These are phyloP conservation scores for Drosophila koepferae DNA, from an alignment of 2,888 invertebrate species.

Conservation along the genomic window DNA sequence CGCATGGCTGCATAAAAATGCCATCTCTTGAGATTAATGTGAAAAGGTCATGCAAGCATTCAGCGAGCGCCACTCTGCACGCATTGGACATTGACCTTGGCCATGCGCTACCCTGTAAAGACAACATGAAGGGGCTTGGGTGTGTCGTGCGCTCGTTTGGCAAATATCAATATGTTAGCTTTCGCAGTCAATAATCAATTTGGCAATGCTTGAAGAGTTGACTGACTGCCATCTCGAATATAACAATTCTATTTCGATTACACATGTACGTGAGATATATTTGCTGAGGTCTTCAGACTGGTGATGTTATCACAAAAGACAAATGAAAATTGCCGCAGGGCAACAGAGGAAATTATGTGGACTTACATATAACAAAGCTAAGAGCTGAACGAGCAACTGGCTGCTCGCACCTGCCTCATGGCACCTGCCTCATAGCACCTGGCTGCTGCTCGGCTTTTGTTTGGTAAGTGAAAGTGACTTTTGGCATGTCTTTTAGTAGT, in stretches of 20 bases:
- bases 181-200: not conserved
- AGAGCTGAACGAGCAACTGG: constrained; percentile 8
- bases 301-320: constrained; percentile 61
- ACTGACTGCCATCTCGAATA: not conserved
- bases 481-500: constrained; percentile 60
- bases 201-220: not conserved
- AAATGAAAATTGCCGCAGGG: constrained; percentile 48
- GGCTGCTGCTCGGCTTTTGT: constrained; percentile 42
- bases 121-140: not conserved
- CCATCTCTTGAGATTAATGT: constrained; percentile 76
- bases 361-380: constrained; percentile 49
- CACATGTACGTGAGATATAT: constrained; percentile 38
- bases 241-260: not conserved
- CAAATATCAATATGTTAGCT: not conserved
- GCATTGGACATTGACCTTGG: constrained; percentile 66
- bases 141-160: not conserved
- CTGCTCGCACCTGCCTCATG: constrained; percentile 11
- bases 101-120: constrained; percentile 30
- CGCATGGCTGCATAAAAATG: constrained; percentile 68
- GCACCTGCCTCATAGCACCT: constrained; percentile 22
- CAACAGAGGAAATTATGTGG: constrained; percentile 56
- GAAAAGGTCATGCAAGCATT: constrained; percentile 69
- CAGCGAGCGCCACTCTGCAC: constrained; percentile 48
- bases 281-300: constrained; percentile 43
- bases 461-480: constrained; percentile 54